Conservation (phyloP, 2,888 invertebrate genomes). For the Ormyrus labotus region DNA sequence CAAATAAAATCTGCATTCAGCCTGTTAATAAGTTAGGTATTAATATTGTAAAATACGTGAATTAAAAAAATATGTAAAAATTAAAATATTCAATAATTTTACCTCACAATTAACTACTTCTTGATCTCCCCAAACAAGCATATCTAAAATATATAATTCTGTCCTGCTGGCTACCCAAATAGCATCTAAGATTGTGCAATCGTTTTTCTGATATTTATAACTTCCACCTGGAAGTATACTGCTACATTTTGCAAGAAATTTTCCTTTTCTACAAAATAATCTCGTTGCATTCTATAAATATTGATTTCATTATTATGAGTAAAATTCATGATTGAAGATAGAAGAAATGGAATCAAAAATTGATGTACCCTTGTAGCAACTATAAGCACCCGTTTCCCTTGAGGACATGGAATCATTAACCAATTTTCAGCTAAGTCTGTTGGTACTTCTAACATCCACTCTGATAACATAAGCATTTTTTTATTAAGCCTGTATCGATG, state of each 20-base stretch:
- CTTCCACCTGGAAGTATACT: slow-evolving; percentile 87
- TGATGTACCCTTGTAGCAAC: slow-evolving; percentile 79
- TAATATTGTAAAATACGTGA: slow-evolving; percentile 13
- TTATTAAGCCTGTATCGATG: slow-evolving; percentile 65
- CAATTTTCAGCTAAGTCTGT: slow-evolving; percentile 84
- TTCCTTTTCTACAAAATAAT: slow-evolving; percentile 82
- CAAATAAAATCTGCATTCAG: slow-evolving; percentile 92
- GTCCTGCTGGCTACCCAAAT: slow-evolving; percentile 81
- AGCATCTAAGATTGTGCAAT: slow-evolving; percentile 88
- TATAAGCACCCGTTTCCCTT: slow-evolving; percentile 88
- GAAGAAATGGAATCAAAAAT: slow-evolving; percentile 22
- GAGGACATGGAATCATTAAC: slow-evolving; percentile 88
- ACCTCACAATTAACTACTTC: slow-evolving; percentile 86
- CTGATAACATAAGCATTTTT: slow-evolving; percentile 88
- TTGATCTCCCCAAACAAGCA: slow-evolving; percentile 87
- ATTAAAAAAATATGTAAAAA: background rate
- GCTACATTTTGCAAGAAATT: slow-evolving; percentile 64
- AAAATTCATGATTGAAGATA: slow-evolving; percentile 4
- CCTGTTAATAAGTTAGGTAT: slow-evolving; percentile 77
- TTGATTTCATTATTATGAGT: slow-evolving; percentile 27
- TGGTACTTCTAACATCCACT: slow-evolving; percentile 95
- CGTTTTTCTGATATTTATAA: slow-evolving; percentile 69
- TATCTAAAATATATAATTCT: slow-evolving; percentile 88
- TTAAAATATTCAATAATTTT: slow-evolving; percentile 64
- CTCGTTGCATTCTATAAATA: slow-evolving; percentile 81